These are phyloP conservation scores for Calliphora vicina DNA, from an alignment of 1,140 invertebrate genomes.

Conservation along the genomic window DNA sequence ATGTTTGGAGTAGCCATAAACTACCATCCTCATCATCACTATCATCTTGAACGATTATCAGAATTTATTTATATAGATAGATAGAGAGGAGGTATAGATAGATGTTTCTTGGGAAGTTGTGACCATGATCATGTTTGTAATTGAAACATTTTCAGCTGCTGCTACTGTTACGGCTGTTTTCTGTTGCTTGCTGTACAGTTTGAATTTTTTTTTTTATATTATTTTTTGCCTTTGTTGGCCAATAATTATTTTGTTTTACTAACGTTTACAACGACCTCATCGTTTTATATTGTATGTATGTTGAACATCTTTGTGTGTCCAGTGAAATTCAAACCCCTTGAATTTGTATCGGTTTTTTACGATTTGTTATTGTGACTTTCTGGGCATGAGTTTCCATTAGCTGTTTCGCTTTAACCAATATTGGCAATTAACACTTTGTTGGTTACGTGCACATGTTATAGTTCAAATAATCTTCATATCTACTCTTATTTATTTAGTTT, in stretches of 20 bases:
- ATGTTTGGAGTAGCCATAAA: no score
- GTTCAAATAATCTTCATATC: neutral
- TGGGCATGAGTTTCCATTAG: neutral
- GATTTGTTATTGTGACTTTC: neutral
- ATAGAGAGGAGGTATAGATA: no score
- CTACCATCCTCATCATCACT: no score
- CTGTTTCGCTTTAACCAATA: neutral
- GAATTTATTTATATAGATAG: neutral
- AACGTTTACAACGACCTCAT: neutral
- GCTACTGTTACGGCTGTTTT: neutral
- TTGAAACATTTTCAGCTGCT: neutral
- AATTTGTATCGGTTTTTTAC: neutral
- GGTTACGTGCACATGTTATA: conserved; percentile 22
- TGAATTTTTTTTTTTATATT: neutral
- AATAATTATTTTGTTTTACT: neutral
- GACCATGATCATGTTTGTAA: neutral
- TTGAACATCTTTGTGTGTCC: neutral
- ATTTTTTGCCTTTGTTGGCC: neutral
- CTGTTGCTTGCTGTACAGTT: neutral
- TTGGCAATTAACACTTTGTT: conserved; percentile 31
- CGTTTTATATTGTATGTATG: no score
- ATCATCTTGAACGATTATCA: neutral
- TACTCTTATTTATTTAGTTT: neutral
- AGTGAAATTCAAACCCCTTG: neutral
- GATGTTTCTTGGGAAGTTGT: no score